Evolutionary conservation across 1,140 invertebrate genomes (phyloP).

Genomic region (Yoshiicerus persimilis): DNA sequence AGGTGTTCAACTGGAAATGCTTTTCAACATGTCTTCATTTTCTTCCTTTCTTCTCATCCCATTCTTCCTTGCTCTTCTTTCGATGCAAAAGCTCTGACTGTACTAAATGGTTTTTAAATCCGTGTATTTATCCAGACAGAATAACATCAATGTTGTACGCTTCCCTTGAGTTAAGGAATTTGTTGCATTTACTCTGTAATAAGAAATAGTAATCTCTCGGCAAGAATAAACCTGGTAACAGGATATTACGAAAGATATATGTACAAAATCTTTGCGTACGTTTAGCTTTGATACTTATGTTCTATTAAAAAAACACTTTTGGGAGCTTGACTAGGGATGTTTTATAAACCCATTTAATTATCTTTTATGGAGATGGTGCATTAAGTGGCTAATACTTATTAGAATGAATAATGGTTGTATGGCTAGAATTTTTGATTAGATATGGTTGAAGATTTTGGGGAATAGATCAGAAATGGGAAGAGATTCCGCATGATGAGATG

Average conservation of each 20-base stretch:
- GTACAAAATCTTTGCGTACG: too few relatives aligned
- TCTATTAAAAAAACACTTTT: too few relatives aligned
- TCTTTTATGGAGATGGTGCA: too few relatives aligned
- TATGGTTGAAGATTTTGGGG: background rate
- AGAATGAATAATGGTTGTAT: background rate
- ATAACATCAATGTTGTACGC: background rate
- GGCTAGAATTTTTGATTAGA: background rate
- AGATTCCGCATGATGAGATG: background rate
- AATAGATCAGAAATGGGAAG: background rate
- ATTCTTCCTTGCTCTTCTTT: background rate
- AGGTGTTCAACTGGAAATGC: constrained; percentile 8
- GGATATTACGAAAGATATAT: too few relatives aligned
- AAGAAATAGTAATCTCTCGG: too few relatives aligned
- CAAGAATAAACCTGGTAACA: too few relatives aligned
- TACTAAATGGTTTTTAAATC: background rate
- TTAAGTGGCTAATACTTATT: background rate
- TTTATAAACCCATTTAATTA: too few relatives aligned
- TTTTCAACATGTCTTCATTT: background rate
- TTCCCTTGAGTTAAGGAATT: background rate
- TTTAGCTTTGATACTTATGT: too few relatives aligned
- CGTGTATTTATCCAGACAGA: background rate
- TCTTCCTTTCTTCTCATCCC: background rate
- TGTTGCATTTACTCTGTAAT: background rate
- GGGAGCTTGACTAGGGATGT: too few relatives aligned
- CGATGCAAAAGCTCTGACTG: background rate